Base-by-base conservation (phyloP, 2,888 invertebrate species). In the Gymnosoma rotundatum region DNA sequence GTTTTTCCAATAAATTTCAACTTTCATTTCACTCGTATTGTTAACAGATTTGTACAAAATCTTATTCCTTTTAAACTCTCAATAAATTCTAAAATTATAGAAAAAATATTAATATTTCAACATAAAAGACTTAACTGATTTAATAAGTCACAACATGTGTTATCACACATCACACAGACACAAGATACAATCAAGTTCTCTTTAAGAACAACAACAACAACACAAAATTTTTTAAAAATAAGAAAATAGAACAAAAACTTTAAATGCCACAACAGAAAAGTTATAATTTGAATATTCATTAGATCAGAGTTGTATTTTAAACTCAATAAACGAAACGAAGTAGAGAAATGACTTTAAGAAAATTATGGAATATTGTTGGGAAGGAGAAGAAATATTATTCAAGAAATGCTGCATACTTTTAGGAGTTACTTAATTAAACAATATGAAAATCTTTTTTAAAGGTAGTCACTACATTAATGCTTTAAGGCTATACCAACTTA, bases 61-160 rank as follows among this genome's bases (percentile, higher is more conserved):
- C 10, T 21, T 16, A 54, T 74, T 1, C 6, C 18, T 64, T 6
- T 20, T 20, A n/a, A 42, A 56, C 3, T 45, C 63, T 54, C 12
- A 58, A 21, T 8, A 67, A 50, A 76, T 60, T 50, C 67, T 76
- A 38, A n/a, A 42, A 50, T 52, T 48, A 10, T 25, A 67, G 9
- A 18, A 52, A 66, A 21, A 52, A 66, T 50, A 50, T 58, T 66
- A 60, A 60, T 67, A 67, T 67, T 76, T 60, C 60, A 66, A 67
- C 50, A 76, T 67, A 50, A 76, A 52, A 38, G 25, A 60, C 60
- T 58, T 16, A 58, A 48, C 56, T 78, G 78, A 78, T 70, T 78
- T 36, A 78, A 72, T 64, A 72, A 78, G 64, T 78, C 78, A 69
- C 32, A 78, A 72, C 69, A 78, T 78, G 78, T 70, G 70, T 70